Conservation (phyloP, 2,797 vertebrate genomes). For the Nannoperca australis region DNA sequence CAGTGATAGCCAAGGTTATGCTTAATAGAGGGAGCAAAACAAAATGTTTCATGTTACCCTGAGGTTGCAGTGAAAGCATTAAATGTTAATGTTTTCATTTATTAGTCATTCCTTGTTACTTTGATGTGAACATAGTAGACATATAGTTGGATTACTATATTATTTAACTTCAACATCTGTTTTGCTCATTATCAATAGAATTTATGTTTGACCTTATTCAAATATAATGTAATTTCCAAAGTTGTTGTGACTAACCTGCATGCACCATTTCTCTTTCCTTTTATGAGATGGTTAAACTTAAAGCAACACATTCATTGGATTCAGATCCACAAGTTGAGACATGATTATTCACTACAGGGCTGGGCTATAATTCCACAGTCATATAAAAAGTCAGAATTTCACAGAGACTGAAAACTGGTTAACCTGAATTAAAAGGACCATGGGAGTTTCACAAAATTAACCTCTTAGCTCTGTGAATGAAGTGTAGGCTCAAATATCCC, state of each 20-base stretch:
- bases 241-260: slow-evolving; percentile 3
- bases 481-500: too few relatives aligned
- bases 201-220: too few relatives aligned
- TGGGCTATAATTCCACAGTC: background rate
- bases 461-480: too few relatives aligned
- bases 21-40: too few relatives aligned
- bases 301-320: slow-evolving; percentile 3
- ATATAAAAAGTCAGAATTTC: background rate
- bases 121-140: background rate
- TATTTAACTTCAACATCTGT: too few relatives aligned
- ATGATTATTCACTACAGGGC: background rate
- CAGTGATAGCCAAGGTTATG: too few relatives aligned
- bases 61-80: slow-evolving; percentile 5
- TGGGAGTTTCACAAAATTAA: too few relatives aligned
- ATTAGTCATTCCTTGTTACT: background rate
- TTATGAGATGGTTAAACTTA: slow-evolving; percentile 1
- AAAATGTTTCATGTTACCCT: background rate
- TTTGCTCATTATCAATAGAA: too few relatives aligned
- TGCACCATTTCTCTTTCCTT: slow-evolving; percentile 6
- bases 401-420: background rate
- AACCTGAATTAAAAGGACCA: too few relatives aligned
- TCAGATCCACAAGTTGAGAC: slow-evolving; percentile 17
- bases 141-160: too few relatives aligned
- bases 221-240: background rate
- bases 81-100: background rate